Percentiles rank a stretch among this genome's conserved stretches.
phyloP scores from a whole-genome alignment of 2,888 invertebrate species.

The Caenorhabditis angaria region DNA sequence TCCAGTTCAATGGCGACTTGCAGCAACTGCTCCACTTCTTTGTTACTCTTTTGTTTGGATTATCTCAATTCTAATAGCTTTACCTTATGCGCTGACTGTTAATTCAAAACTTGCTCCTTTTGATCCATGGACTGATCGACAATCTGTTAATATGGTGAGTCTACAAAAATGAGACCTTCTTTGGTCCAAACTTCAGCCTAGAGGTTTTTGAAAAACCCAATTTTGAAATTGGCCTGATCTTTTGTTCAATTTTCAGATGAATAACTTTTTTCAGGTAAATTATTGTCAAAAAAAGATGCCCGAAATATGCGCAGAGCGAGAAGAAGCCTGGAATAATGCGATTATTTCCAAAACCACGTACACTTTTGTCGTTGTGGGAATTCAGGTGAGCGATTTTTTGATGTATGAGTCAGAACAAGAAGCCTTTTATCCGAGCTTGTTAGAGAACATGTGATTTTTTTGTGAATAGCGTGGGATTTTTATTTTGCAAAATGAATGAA shows the following conservation, averaged over 20 bases:
- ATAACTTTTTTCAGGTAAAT: slow-evolving; percentile 6
- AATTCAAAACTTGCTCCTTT: slow-evolving; percentile 59
- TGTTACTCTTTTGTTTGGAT: slow-evolving; percentile 69
- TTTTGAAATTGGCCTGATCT: no score
- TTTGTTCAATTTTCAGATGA: neutral
- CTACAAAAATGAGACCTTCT: slow-evolving; percentile 2
- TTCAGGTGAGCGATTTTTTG: slow-evolving; percentile 20
- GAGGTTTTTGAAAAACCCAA: neutral
- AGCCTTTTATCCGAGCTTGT: neutral
- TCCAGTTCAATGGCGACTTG: slow-evolving; percentile 68
- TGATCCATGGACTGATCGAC: slow-evolving; percentile 60
- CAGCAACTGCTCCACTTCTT: slow-evolving; percentile 66
- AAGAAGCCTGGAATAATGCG: slow-evolving; percentile 60
- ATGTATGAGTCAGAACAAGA: neutral
- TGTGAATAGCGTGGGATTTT: no score
- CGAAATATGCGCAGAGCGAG: slow-evolving; percentile 45
- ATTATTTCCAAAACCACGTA: slow-evolving; percentile 61
- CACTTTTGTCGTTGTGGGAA: slow-evolving; percentile 61
- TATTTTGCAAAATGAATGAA: no score
- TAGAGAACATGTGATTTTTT: no score
- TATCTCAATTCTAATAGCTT: slow-evolving; percentile 64
- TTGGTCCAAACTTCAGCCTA: neutral
- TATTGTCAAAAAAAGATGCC: slow-evolving; percentile 32
- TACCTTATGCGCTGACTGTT: slow-evolving; percentile 69
- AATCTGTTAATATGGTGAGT: slow-evolving; percentile 38